Evolutionary conservation across 1,140 invertebrate species (phyloP).

Genomic region (Drosophila ogumai): DNA sequence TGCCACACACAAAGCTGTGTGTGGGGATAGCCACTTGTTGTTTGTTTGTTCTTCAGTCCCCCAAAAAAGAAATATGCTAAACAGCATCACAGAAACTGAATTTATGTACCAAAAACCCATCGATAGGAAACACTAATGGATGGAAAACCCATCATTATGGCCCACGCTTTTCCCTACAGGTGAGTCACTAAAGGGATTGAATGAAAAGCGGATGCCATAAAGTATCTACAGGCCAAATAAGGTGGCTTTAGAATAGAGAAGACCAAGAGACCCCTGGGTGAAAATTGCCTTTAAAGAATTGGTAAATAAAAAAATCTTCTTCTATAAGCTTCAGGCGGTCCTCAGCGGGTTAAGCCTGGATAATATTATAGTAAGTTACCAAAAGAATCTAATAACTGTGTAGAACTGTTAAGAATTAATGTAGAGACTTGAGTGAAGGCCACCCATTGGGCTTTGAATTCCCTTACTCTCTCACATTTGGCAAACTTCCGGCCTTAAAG

Average conservation of each 20-base stretch:
- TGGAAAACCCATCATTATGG: constrained; percentile 28
- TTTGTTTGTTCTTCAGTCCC: constrained; percentile 36
- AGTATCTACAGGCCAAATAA: constrained; percentile 28
- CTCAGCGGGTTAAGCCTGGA: constrained; percentile 33
- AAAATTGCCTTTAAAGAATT: constrained; percentile 16
- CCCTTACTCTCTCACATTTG: constrained; percentile 36
- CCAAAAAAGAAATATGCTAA: constrained; percentile 33
- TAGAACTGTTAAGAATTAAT: neutral
- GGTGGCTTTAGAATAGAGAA: constrained; percentile 12
- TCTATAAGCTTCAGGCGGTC: constrained; percentile 47
- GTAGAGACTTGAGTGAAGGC: neutral
- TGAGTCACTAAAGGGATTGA: constrained; percentile 42
- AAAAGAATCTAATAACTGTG: neutral
- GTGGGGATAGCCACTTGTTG: constrained; percentile 52
- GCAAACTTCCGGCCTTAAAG: constrained; percentile 54
- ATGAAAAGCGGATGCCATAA: constrained; percentile 59
- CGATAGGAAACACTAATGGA: constrained; percentile 22
- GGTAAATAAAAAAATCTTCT: neutral
- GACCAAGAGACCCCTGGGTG: neutral
- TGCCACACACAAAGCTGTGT: constrained; percentile 41
- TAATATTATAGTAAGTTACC: neutral
- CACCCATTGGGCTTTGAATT: constrained; percentile 27
- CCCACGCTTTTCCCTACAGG: constrained; percentile 37
- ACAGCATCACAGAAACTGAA: constrained; percentile 15
- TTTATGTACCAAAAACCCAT: constrained; percentile 12